Base-by-base conservation (phyloP, 2,113 vertebrate genomes). In the Pleuronectes platessa region DNA sequence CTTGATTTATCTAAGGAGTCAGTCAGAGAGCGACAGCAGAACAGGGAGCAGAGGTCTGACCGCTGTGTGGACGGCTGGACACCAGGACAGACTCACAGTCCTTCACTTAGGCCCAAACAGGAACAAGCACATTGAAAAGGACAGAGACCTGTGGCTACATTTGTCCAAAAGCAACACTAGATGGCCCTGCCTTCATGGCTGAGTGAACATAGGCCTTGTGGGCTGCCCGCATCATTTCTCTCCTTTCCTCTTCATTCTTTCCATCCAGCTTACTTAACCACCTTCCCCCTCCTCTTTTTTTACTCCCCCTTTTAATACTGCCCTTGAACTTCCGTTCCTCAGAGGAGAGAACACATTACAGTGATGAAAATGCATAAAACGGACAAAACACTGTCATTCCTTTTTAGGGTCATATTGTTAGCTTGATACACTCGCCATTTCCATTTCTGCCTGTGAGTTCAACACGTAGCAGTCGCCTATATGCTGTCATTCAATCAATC, bases 81-180 rank as follows among this genome's bases (percentile, higher is more conserved):
- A 68, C 23, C 21, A 64, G 59, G 59, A 56, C 49, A 13, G 60
- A 42, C 17, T 15, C 3, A 3, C 31, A 55, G 53, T 60, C 60
- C 31, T 66, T 67, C 35, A 71, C 66, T 75, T 49, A 56, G 49
- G 59, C 20, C 51, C 26, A 53, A 68, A 68, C 64, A 53, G 35
- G 45, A 73, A 45, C 15, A 27, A 68, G 60, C 63, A 64, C 64
- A 51, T 37, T 68, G 64, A 49, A 73, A 68, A 78, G 70, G 54
- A 65, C 60, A 51, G 71, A 60, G 65, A 66, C 51, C 20, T 7
- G 20, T 54, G 40, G 61, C 74, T 82, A 26, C 53, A 64, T 74
- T 74, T 73, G 58, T 72, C 53, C 65, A 61, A 45, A 83, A 78
- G 56, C 63, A 64, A 24, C 40, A 60, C 18, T 73, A 27, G 64